A percentile compares a stretch with the other conserved stretches of the same genome.
phyloP scores from a whole-genome alignment of 2,888 invertebrate genomes.

The Phasia obesa region DNA sequence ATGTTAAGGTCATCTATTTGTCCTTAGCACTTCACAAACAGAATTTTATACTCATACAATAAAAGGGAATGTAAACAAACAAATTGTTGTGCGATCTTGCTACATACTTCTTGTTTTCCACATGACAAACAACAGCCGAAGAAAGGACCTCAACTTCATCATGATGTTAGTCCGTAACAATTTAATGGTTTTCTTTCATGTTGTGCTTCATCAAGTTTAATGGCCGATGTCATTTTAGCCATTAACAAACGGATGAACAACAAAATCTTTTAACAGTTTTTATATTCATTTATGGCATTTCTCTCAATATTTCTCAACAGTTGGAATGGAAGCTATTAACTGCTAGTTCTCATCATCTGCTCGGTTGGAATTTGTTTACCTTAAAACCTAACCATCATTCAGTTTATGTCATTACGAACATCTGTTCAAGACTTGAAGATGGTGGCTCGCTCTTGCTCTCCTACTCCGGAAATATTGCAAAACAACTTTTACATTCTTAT shows the following conservation, averaged over 20 bases:
- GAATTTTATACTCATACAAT: constrained; percentile 31
- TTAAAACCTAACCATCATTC: constrained; percentile 41
- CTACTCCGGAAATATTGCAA: background rate
- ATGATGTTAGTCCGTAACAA: constrained; percentile 23
- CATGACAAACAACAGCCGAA: constrained; percentile 8
- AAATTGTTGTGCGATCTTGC: constrained; percentile 61
- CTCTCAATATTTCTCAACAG: constrained; percentile 7
- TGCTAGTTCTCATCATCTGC: constrained; percentile 61
- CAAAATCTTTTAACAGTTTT: constrained; percentile 43
- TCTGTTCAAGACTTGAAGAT: constrained; percentile 33
- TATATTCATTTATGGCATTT: constrained; percentile 14
- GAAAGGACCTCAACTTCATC: background rate
- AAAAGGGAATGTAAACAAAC: constrained; percentile 34
- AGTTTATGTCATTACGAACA: constrained; percentile 63
- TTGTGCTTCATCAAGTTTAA: constrained; percentile 67
- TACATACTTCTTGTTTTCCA: constrained; percentile 32
- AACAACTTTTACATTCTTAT: constrained; percentile 10
- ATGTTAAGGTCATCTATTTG: constrained; percentile 61
- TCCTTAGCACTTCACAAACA: constrained; percentile 56
- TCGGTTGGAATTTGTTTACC: constrained; percentile 58
- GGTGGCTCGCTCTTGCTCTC: background rate
- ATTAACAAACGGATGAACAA: constrained; percentile 65
- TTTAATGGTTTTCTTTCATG: constrained; percentile 64
- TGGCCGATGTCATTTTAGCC: constrained; percentile 66
- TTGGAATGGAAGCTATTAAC: constrained; percentile 64